phyloP scores from a whole-genome alignment of 2,888 invertebrate species.

The Cyaniris semiargus region DNA sequence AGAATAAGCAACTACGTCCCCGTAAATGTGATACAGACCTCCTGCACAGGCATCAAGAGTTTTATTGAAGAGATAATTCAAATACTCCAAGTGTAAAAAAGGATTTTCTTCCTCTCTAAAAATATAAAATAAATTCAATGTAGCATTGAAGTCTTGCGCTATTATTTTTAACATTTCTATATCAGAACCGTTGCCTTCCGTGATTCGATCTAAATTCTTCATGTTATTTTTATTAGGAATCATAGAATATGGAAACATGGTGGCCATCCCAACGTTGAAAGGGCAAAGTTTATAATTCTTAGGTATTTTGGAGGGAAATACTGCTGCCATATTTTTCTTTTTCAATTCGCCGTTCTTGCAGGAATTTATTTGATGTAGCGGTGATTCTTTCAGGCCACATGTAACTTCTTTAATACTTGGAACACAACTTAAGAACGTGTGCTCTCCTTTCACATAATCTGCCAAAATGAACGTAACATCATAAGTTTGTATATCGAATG shows the following conservation, averaged over 20 bases:
- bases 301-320: conserved; percentile 52
- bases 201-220: conserved; percentile 50
- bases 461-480: conserved; percentile 52
- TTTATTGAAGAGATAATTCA: conserved; percentile 56
- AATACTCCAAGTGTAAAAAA: conserved; percentile 44
- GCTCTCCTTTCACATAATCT: conserved; percentile 36
- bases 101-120: conserved; percentile 50
- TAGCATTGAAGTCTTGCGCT: conserved; percentile 56
- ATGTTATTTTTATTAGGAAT: conserved; percentile 48
- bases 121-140: conserved; percentile 53
- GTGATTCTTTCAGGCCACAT: conserved; percentile 46
- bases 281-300: conserved; percentile 57
- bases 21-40: conserved; percentile 60
- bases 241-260: conserved; percentile 54
- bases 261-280: conserved; percentile 56
- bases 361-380: conserved; percentile 46
- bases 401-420: conserved; percentile 50
- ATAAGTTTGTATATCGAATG: conserved; percentile 43
- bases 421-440: conserved; percentile 48
- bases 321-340: conserved; percentile 34
- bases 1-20: conserved; percentile 59
- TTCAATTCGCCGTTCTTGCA: conserved; percentile 50
- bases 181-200: conserved; percentile 55
- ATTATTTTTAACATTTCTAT: conserved; percentile 60
- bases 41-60: conserved; percentile 62